These are phyloP conservation scores for Machimus rusticus DNA, from an alignment of 2,888 invertebrate genomes.

Conservation along the genomic window DNA sequence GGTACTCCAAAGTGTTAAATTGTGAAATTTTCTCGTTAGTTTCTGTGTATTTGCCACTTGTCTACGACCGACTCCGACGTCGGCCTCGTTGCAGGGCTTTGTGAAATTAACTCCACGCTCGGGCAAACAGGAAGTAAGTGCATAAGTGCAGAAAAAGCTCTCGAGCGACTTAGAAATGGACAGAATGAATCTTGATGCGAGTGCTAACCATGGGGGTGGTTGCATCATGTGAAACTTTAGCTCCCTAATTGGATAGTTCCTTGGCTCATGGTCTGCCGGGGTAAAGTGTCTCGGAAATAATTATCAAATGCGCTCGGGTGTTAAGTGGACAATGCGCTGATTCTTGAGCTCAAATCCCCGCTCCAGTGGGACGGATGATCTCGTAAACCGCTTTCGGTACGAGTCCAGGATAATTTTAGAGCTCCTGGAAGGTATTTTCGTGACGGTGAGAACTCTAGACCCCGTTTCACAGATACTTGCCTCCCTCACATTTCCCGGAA, in stretches of 20 bases:
- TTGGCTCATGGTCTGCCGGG: slow-evolving; percentile 32
- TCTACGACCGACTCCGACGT: slow-evolving; percentile 34
- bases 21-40: slow-evolving; percentile 48
- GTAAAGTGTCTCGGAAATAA: slow-evolving; percentile 46
- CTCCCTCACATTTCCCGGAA: background rate
- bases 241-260: slow-evolving; percentile 52
- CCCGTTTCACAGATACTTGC: slow-evolving; percentile 27
- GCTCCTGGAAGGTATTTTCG: background rate
- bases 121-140: slow-evolving; percentile 46
- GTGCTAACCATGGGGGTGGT: slow-evolving; percentile 36
- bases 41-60: slow-evolving; percentile 48
- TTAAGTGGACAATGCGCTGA: background rate
- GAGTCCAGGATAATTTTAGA: slow-evolving; percentile 5
- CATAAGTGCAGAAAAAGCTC: slow-evolving; percentile 37
- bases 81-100: slow-evolving; percentile 43
- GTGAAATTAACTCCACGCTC: slow-evolving; percentile 48
- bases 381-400: background rate
- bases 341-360: background rate
- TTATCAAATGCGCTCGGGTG: slow-evolving; percentile 40
- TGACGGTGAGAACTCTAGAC: slow-evolving; percentile 31
- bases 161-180: slow-evolving; percentile 31
- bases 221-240: slow-evolving; percentile 48
- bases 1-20: slow-evolving; percentile 48
- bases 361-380: background rate
- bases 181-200: slow-evolving; percentile 30